A percentile compares a stretch with the other conserved stretches of the same genome.
Evolutionary conservation across 2,113 vertebrate species (phyloP).

Genomic region (Uria lomvia): DNA sequence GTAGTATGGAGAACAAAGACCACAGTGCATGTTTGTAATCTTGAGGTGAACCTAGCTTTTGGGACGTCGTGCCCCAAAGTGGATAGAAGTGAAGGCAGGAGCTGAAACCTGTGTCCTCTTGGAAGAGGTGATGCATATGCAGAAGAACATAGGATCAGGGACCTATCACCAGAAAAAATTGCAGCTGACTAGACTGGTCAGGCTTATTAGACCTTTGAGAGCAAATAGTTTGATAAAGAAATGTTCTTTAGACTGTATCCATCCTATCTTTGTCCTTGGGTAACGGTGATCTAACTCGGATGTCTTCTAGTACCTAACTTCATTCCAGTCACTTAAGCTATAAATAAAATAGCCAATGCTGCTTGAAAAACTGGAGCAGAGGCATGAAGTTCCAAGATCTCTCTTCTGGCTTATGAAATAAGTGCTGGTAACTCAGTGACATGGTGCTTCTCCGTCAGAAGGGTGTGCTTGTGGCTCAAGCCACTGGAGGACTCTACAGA

Average conservation of each 20-base stretch:
- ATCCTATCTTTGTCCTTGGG: neutral
- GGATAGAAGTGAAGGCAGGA: neutral
- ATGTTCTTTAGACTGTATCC: neutral
- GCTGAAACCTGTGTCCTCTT: neutral
- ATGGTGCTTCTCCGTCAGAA: neutral
- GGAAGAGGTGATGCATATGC: rapidly evolving
- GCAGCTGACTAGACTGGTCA: neutral
- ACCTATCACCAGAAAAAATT: neutral
- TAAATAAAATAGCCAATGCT: neutral
- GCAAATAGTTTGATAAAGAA: neutral
- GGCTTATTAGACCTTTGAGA: neutral
- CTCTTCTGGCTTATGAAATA: neutral
- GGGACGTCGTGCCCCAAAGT: neutral
- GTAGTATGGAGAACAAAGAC: neutral
- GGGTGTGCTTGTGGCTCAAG: neutral
- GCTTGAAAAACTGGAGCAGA: neutral
- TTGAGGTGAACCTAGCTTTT: neutral
- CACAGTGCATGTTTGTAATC: rapidly evolving
- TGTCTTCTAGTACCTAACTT: neutral
- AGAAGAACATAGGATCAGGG: neutral
- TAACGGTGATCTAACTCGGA: rapidly evolving
- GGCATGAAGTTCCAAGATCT: neutral
- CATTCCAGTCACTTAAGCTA: neutral
- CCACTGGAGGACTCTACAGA: neutral
- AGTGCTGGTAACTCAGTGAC: neutral